Conservation (phyloP, 2,797 vertebrate species). For the Australoheros facetus region DNA sequence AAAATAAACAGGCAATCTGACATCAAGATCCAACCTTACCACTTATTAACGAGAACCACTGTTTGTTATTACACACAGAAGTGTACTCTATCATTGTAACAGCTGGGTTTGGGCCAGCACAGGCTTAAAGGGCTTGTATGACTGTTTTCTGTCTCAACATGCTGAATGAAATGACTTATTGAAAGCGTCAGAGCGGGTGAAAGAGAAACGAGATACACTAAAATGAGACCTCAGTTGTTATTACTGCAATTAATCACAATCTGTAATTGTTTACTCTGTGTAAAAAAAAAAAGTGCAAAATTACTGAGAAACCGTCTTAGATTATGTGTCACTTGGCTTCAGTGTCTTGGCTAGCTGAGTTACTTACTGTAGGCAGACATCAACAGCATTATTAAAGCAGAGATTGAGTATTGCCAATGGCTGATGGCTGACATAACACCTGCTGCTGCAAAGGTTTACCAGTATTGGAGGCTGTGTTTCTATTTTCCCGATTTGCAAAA, state of each 20-base stretch:
- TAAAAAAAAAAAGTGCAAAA: constrained; percentile 22
- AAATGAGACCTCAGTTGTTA: constrained; percentile 56
- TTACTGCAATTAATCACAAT: constrained; percentile 69
- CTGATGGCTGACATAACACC: constrained; percentile 16
- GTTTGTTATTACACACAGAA: constrained; percentile 69
- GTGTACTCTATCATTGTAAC: constrained; percentile 60
- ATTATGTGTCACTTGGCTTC: constrained; percentile 50
- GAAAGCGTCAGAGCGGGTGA: constrained; percentile 23
- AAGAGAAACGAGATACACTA: constrained; percentile 48
- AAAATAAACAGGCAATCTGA: not conserved
- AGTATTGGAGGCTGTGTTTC: constrained; percentile 12
- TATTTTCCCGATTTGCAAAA: constrained; percentile 1
- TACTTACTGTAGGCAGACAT: constrained; percentile 27
- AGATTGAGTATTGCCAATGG: constrained; percentile 25
- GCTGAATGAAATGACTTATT: constrained; percentile 44
- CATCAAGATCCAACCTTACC: constrained; percentile 10
- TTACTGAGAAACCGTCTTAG: constrained; percentile 32
- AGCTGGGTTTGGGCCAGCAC: constrained; percentile 45
- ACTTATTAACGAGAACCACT: constrained; percentile 61
- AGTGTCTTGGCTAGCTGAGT: not conserved
- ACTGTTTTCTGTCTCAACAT: constrained; percentile 37
- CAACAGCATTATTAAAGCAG: constrained; percentile 30
- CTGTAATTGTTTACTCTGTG: constrained; percentile 58
- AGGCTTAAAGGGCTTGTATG: constrained; percentile 27
- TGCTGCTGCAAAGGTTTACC: not conserved